phyloP scores from a whole-genome alignment of 35 echinoderm and acorn worm genomes.

The Apostichopus californicus region DNA sequence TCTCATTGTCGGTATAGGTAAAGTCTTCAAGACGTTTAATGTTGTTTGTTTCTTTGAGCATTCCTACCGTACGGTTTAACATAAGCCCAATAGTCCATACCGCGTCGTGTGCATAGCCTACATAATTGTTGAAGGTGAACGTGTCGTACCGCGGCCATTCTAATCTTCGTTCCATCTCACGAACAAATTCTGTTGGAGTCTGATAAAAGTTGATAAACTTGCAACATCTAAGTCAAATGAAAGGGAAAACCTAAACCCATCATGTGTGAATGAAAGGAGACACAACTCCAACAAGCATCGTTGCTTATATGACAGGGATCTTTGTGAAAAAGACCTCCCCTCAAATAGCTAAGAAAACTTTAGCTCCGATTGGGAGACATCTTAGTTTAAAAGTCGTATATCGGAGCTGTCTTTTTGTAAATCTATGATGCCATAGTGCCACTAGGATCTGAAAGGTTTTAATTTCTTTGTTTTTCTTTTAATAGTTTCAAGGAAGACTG shows the following conservation, averaged over 20 bases:
- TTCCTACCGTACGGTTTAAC: not conserved
- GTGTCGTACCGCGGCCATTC: not conserved
- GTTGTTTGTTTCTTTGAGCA: not conserved
- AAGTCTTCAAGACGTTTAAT: constrained; percentile 9
- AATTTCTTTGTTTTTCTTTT: no score
- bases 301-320: not conserved
- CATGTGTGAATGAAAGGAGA: not conserved
- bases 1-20: not conserved
- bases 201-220: not conserved
- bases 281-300: not conserved
- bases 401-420: no score
- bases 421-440: no score
- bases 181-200: not conserved
- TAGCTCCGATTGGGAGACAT: no score
- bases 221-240: not conserved
- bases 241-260: not conserved
- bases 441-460: no score
- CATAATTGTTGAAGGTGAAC: constrained; percentile 12
- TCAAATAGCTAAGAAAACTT: no score
- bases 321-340: no score
- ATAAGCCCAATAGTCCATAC: constrained; percentile 7
- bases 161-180: not conserved
- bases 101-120: not conserved
- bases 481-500: no score
- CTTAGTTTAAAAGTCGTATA: no score